These are phyloP conservation scores for Berghia stephanieae DNA, from an alignment of 1,140 invertebrate genomes.

Conservation along the genomic window DNA sequence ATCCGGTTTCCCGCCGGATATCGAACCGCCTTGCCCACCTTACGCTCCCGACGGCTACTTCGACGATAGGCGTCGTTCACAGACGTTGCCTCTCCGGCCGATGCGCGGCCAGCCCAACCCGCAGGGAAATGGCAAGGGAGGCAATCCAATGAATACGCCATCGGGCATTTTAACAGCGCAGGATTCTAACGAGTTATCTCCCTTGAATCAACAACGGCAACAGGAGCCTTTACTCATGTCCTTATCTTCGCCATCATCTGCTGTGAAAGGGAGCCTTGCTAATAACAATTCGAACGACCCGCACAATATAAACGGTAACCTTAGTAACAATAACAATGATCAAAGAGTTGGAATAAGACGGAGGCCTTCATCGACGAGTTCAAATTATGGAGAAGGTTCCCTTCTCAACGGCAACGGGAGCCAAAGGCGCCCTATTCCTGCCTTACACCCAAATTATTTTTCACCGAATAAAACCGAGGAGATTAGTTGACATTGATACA, in stretches of 20 bases:
- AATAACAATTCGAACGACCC: neutral
- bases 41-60: constrained; percentile 35
- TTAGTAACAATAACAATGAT: too few relatives aligned
- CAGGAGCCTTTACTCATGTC: neutral
- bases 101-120: neutral
- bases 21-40: constrained; percentile 20
- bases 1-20: neutral
- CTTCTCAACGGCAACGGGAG: constrained; percentile 25
- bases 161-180: too few relatives aligned
- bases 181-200: constrained; percentile 4
- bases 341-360: constrained; percentile 1
- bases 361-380: constrained; percentile 30
- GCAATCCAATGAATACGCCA: neutral
- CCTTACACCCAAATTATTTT: constrained; percentile 41
- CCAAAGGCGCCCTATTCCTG: constrained; percentile 33
- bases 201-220: neutral
- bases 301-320: neutral
- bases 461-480: too few relatives aligned
- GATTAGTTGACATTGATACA: too few relatives aligned
- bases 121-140: neutral
- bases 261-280: neutral
- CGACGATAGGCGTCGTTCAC: constrained; percentile 30
- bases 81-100: constrained; percentile 36
- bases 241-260: neutral
- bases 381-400: constrained; percentile 27